Percentiles rank a stretch among this genome's conserved stretches.
phyloP scores from a whole-genome alignment of 2,888 invertebrate genomes.

The Dicyrtomina minuta region DNA sequence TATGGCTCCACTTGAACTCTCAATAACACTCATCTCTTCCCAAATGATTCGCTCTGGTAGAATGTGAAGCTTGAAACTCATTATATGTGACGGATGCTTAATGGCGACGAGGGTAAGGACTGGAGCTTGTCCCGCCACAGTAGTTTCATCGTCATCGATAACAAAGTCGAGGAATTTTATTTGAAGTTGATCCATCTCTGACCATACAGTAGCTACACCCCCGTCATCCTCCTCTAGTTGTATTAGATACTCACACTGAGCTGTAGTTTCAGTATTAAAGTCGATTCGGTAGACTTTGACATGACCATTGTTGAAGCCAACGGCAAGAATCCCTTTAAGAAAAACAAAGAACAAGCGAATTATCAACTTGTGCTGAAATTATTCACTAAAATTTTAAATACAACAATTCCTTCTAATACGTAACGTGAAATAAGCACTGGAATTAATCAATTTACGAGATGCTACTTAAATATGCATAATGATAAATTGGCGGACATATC shows the following conservation, averaged over 20 bases:
- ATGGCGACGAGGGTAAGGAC: constrained; percentile 12
- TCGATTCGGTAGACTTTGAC: constrained; percentile 19
- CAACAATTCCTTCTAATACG: too few species aligned
- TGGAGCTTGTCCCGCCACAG: not conserved
- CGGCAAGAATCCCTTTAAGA: constrained; percentile 17
- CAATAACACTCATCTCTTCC: constrained; percentile 3
- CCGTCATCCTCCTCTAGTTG: not conserved
- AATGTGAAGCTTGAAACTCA: constrained; percentile 10
- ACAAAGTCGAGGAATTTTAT: constrained; percentile 17
- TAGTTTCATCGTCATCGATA: not conserved
- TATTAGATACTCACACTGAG: not conserved
- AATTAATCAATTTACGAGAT: not conserved
- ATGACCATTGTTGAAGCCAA: constrained; percentile 13
- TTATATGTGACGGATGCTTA: constrained; percentile 29
- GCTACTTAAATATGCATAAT: not conserved
- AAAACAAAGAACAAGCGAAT: not conserved
- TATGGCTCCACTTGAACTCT: constrained; percentile 28
- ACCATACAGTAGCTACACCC: too few species aligned
- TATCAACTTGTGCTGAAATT: not conserved
- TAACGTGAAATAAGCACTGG: not conserved
- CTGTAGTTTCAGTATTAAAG: too few species aligned
- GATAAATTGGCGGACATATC: not conserved
- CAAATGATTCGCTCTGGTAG: constrained; percentile 1
- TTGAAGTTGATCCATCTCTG: constrained; percentile 19
- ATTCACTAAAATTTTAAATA: not conserved